Evolutionary conservation across 2,113 vertebrate genomes (phyloP), one percentile per base, ranked within the genome.

Genomic region (Tyrannus savana): DNA sequence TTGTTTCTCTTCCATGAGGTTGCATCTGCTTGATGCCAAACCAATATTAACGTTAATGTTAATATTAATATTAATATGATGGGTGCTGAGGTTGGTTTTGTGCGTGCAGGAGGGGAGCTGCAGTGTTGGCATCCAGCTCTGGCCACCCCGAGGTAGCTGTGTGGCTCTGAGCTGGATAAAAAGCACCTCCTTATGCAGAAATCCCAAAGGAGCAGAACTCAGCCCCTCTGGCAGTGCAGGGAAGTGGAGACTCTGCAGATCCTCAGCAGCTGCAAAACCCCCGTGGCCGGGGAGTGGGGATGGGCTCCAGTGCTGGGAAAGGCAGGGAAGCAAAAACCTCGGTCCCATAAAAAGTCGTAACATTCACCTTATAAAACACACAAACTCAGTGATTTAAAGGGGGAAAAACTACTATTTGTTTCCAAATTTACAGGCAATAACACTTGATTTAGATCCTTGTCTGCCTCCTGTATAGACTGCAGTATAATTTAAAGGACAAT

Each of bases 401-500:
- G 73, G 89, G 58, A 41, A 94, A 98, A 98, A 97, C 96, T 96
- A 98, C 96, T 97, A 95, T 98, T 98, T 98, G 97, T 98, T 98
- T 98, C 97, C 96, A 96, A 97, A 98, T 98, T 97, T 98, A 98
- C 97, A 97, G 96, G 97, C 97, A 96, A 97, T 98, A 98, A 98
- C 95, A 79, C 96, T 95, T 97, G 98, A 98, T 98, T 98, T 98
- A 98, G 95, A 90, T 95, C 77, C 89, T 87, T 96, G 96, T 91
- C 97, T 98, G 94, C 95, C 94, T 98, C 85, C 95, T 96, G 94
- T 97, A 98, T 97, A 98, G 98, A 97, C 98, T 96, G 96, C 87
- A 80, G 93, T 63, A 90, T 98, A 98, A 98, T 98, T 98, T 98
- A 98, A 97, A 98, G 97, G 98, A 98, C 97, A 96, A 98, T 98